Evolutionary conservation across 2,888 invertebrate species (phyloP).

Genomic region (Loripinus fragilis): DNA sequence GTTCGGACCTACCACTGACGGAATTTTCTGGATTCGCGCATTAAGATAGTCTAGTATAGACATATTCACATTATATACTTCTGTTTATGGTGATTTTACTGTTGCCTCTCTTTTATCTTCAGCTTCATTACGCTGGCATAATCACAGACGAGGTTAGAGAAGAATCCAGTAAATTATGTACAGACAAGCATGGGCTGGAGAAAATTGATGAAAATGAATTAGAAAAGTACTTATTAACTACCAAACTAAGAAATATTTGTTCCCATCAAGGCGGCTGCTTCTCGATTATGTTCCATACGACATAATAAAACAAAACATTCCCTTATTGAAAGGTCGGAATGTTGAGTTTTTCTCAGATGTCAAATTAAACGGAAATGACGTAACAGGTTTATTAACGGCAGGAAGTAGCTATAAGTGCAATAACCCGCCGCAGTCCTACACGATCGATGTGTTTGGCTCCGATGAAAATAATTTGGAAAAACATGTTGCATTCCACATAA

Average conservation of each 20-base stretch:
- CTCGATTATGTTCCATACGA: slow-evolving; percentile 42
- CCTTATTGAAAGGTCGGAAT: slow-evolving; percentile 31
- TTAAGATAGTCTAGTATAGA: too few relatives aligned
- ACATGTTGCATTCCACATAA: slow-evolving; percentile 42
- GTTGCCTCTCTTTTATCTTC: too few relatives aligned
- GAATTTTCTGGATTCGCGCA: too few relatives aligned
- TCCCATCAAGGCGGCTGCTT: slow-evolving; percentile 30
- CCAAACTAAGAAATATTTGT: slow-evolving; percentile 21
- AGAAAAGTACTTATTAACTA: not conserved
- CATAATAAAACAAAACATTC: slow-evolving; percentile 30
- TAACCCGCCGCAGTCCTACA: slow-evolving; percentile 47
- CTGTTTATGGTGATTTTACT: too few relatives aligned
- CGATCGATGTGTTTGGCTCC: slow-evolving; percentile 49
- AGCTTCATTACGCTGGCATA: slow-evolving; percentile 53
- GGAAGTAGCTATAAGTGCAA: slow-evolving; percentile 43
- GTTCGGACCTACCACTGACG: too few relatives aligned
- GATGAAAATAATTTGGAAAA: slow-evolving; percentile 25
- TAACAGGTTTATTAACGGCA: slow-evolving; percentile 43
- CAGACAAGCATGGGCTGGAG: not conserved
- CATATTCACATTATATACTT: too few relatives aligned
- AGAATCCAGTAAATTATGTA: not conserved
- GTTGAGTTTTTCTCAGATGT: slow-evolving; percentile 39
- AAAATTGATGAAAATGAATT: not conserved
- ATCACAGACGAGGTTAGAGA: slow-evolving; percentile 29
- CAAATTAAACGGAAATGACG: slow-evolving; percentile 6